Evolutionary conservation across 2,113 vertebrate species (phyloP).

Genomic region (Glareola pratincola): DNA sequence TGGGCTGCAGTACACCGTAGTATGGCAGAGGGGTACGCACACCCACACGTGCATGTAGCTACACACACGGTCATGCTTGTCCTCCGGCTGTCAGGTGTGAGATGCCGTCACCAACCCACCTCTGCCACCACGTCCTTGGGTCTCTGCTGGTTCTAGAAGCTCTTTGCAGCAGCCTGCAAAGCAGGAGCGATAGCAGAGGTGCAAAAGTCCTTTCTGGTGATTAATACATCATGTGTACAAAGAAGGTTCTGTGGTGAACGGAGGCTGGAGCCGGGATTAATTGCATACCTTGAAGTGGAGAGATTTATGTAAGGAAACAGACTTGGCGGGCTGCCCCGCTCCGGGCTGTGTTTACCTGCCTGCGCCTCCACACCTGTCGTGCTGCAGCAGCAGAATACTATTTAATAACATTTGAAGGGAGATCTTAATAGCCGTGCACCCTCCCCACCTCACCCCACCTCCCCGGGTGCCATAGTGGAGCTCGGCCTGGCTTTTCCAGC

Average conservation of each 20-base stretch:
- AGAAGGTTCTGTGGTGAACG: conserved; percentile 52
- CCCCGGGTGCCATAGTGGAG: fast-evolving
- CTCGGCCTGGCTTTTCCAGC: background rate
- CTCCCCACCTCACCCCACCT: background rate
- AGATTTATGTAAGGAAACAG: conserved; percentile 72
- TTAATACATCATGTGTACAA: conserved; percentile 64
- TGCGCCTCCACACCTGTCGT: conserved; percentile 54
- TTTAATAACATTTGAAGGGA: conserved; percentile 53
- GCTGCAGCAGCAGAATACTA: conserved; percentile 42
- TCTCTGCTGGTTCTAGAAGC: background rate
- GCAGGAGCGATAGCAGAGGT: conserved; percentile 24
- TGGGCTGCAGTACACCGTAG: background rate
- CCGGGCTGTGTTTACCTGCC: conserved; percentile 51
- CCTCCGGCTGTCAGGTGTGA: background rate
- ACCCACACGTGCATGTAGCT: fast-evolving
- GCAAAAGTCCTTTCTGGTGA: conserved; percentile 62
- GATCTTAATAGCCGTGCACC: background rate
- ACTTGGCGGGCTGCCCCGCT: conserved; percentile 45
- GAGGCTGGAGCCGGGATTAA: conserved; percentile 68
- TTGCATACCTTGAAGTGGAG: conserved; percentile 69
- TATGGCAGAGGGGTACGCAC: background rate
- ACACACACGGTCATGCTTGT: fast-evolving
- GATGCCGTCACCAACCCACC: background rate
- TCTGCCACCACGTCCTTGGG: background rate
- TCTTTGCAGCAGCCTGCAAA: background rate